Evolutionary conservation across 2,113 vertebrate genomes (phyloP).

Genomic region (Hippocampus barbouri): DNA sequence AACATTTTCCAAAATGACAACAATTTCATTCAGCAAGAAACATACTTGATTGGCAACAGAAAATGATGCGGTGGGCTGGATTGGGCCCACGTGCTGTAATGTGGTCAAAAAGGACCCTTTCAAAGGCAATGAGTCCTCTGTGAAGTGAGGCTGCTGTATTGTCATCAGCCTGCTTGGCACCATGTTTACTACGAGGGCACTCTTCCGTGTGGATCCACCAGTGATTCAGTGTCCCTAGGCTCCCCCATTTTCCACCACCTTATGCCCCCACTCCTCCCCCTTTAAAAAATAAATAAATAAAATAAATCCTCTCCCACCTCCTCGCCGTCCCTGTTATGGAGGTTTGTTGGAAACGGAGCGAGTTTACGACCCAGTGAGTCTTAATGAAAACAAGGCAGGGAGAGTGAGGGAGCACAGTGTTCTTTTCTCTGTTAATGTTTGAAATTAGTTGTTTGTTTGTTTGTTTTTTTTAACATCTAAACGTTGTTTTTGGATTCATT

Average conservation of each 20-base stretch:
- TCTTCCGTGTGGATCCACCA: slow-evolving; percentile 45
- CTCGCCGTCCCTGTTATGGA: slow-evolving; percentile 34
- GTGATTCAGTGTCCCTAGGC: slow-evolving; percentile 41
- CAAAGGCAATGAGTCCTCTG: not conserved
- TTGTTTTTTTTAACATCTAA: not conserved
- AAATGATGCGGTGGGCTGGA: not conserved
- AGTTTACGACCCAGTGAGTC: slow-evolving; percentile 63
- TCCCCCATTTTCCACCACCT: slow-evolving; percentile 7
- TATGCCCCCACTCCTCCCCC: slow-evolving; percentile 27
- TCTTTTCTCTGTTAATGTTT: slow-evolving; percentile 28
- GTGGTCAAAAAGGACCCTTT: not conserved
- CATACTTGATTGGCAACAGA: not conserved
- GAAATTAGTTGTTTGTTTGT: not conserved
- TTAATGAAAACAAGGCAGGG: slow-evolving; percentile 65
- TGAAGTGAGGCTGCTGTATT: not conserved
- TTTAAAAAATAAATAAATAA: not conserved
- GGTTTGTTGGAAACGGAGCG: slow-evolving; percentile 52
- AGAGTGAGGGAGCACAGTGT: slow-evolving; percentile 29
- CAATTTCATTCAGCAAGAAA: not conserved
- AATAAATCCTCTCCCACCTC: not conserved
- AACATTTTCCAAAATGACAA: not conserved
- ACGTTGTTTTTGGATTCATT: not conserved
- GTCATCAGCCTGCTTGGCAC: slow-evolving; percentile 55
- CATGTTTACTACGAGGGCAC: slow-evolving; percentile 51
- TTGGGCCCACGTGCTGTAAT: not conserved